These are phyloP conservation scores for Adelosebastes latens DNA, from an alignment of 2,797 vertebrate species.

Conservation along the genomic window DNA sequence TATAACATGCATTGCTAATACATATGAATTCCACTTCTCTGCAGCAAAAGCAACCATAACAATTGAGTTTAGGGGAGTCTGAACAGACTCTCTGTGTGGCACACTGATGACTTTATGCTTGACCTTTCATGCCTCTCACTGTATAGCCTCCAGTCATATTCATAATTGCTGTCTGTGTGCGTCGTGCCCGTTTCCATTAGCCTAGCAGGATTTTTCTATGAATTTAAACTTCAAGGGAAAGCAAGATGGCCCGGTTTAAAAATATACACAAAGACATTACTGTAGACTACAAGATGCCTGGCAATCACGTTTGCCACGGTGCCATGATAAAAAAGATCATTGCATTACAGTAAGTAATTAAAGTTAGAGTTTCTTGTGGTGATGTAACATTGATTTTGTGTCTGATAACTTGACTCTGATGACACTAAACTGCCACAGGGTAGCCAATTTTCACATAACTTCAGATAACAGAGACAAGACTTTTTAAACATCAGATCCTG, in stretches of 20 bases:
- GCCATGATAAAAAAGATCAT: conserved; percentile 22
- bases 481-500: background rate
- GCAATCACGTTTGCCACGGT: conserved; percentile 29
- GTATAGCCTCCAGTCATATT: conserved; percentile 65
- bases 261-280: conserved; percentile 48
- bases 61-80: conserved; percentile 48
- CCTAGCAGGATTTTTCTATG: conserved; percentile 37
- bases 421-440: background rate
- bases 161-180: conserved; percentile 54
- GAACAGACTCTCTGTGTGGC: conserved; percentile 69
- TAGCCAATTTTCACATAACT: background rate
- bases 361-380: conserved; percentile 1
- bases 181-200: conserved; percentile 43
- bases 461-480: background rate
- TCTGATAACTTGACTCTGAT: conserved; percentile 9
- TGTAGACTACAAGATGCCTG: conserved; percentile 47
- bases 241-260: conserved; percentile 36
- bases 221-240: conserved; percentile 57
- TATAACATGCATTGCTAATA: conserved; percentile 48
- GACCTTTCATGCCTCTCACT: conserved; percentile 71
- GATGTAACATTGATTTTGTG: background rate
- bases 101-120: conserved; percentile 68
- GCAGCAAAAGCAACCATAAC: conserved; percentile 49
- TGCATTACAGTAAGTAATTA: conserved; percentile 2
- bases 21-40: conserved; percentile 33